A percentile compares a stretch with the other conserved stretches of the same genome.
These are phyloP conservation scores for Ornithoptera alexandrae DNA, from an alignment of 2,888 invertebrate genomes.

Conservation along the genomic window DNA sequence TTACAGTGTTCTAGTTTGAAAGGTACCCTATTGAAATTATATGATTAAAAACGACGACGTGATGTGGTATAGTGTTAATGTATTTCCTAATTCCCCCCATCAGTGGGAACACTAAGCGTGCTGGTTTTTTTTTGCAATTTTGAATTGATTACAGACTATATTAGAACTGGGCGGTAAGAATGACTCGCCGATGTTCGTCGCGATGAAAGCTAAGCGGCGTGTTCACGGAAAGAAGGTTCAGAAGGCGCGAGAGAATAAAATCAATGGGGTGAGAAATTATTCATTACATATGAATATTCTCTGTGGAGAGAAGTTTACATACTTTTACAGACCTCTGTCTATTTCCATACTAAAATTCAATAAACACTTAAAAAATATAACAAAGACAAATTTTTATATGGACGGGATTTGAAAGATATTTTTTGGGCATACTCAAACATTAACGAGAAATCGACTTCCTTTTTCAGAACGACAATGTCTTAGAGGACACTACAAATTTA, in stretches of 20 bases:
- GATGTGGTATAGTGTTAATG: too few relatives aligned
- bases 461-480: slow-evolving; percentile 32
- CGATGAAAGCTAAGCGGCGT: slow-evolving; percentile 93
- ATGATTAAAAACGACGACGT: too few relatives aligned
- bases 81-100: too few relatives aligned
- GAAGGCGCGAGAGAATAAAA: slow-evolving; percentile 68
- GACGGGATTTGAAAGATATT: too few relatives aligned
- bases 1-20: too few relatives aligned
- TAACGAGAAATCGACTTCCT: not conserved
- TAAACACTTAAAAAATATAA: too few relatives aligned
- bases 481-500: slow-evolving; percentile 30
- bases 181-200: slow-evolving; percentile 86
- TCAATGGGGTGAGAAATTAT: slow-evolving; percentile 44
- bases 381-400: too few relatives aligned
- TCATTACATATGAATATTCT: not conserved
- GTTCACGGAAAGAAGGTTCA: slow-evolving; percentile 82
- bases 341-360: too few relatives aligned
- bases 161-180: slow-evolving; percentile 93
- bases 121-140: not conserved
- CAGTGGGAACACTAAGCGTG: too few relatives aligned
- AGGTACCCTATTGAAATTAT: too few relatives aligned
- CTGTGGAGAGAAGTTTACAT: too few relatives aligned
- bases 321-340: too few relatives aligned
- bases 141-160: slow-evolving; percentile 84
- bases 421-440: not conserved